These are phyloP conservation scores for Sceliomorpha sp. DNA, from an alignment of 2,888 invertebrate genomes.

Conservation along the genomic window DNA sequence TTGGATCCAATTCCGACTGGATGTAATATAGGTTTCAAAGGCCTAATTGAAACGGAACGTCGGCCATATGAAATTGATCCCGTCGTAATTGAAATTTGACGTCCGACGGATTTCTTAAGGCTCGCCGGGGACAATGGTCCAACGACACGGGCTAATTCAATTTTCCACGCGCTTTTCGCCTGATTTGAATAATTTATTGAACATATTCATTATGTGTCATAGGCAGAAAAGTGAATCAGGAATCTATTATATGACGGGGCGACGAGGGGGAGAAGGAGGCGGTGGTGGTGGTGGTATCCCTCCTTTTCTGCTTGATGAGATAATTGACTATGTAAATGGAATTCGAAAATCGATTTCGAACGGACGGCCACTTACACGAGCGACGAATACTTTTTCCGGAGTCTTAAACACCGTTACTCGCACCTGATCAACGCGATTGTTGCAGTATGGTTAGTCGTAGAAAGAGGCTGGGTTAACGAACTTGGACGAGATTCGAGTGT, in stretches of 20 bases:
- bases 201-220: slow-evolving; percentile 70
- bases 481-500: no score
- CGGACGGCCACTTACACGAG: slow-evolving; percentile 1
- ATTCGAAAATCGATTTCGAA: slow-evolving; percentile 40
- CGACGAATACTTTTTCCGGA: slow-evolving; percentile 21
- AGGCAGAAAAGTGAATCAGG: slow-evolving; percentile 70
- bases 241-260: slow-evolving; percentile 63
- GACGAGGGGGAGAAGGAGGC: no score
- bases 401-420: no score
- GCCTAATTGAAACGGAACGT: slow-evolving; percentile 48
- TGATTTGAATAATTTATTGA: slow-evolving; percentile 71
- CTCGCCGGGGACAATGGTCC: slow-evolving; percentile 48
- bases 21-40: slow-evolving; percentile 52
- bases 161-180: slow-evolving; percentile 57
- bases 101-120: slow-evolving; percentile 56
- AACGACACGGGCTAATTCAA: slow-evolving; percentile 63
- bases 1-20: slow-evolving; percentile 41
- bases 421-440: no score
- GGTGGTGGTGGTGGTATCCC: no score
- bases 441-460: no score
- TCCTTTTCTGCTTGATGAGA: slow-evolving; percentile 28
- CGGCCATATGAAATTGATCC: slow-evolving; percentile 57
- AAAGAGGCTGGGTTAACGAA: no score
- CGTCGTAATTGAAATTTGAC: slow-evolving; percentile 56
- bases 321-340: slow-evolving; percentile 50